Conservation (phyloP, 1,140 invertebrate genomes). For the Tachypleus tridentatus region DNA sequence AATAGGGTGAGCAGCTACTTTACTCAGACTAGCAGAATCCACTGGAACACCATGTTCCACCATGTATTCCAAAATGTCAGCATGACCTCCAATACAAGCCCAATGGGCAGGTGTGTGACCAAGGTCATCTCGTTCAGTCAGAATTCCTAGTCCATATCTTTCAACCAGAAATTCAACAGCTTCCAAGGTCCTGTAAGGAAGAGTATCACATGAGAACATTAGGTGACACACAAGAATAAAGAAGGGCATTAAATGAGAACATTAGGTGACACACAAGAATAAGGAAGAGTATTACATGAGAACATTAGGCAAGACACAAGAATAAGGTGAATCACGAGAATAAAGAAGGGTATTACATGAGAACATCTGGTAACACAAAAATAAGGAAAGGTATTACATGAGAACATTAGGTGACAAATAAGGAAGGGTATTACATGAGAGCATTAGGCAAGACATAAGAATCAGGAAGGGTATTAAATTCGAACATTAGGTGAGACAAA, state of each 20-base stretch:
- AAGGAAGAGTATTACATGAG: not conserved
- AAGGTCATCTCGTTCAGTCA: conserved; percentile 55
- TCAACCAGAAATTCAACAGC: conserved; percentile 21
- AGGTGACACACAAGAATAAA: not conserved
- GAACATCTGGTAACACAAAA: too few species aligned
- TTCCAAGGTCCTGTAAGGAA: conserved; percentile 16
- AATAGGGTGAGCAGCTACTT: conserved; percentile 73
- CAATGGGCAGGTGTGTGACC: conserved; percentile 85
- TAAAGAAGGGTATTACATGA: not conserved
- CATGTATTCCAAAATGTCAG: conserved; percentile 65
- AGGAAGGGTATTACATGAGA: not conserved
- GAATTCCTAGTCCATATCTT: conserved; percentile 20
- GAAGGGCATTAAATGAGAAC: not conserved
- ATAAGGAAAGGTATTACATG: not conserved
- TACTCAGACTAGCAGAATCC: conserved; percentile 72
- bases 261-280: not conserved
- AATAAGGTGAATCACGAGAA: not conserved
- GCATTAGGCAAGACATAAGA: not conserved
- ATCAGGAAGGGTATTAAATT: not conserved
- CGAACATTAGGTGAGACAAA: not conserved
- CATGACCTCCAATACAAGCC: conserved; percentile 75
- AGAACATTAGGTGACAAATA: conserved; percentile 3
- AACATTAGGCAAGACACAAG: not conserved
- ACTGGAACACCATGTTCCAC: conserved; percentile 67
- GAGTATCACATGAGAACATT: not conserved